phyloP scores from a whole-genome alignment of 2,113 vertebrate species.

The Seriola dumerili region DNA sequence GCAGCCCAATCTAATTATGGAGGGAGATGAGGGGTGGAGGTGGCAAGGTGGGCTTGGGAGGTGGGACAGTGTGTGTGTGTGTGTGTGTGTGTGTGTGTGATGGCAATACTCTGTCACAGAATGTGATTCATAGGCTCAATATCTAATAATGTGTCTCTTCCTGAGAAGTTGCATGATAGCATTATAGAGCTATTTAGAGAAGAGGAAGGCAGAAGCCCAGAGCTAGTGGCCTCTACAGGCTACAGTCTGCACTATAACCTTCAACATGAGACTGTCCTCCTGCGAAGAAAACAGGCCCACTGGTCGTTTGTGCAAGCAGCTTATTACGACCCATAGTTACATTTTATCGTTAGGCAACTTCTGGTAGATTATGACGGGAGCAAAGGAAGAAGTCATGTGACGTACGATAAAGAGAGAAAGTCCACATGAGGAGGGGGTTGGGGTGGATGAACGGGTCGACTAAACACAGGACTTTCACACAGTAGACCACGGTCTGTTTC shows the following conservation, averaged over 20 bases:
- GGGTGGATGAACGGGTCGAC: background rate
- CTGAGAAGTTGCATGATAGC: background rate
- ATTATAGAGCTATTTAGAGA: background rate
- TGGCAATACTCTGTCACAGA: background rate
- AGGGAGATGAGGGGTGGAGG: slow-evolving; percentile 58
- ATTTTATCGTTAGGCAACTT: background rate
- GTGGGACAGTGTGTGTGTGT: slow-evolving; percentile 11
- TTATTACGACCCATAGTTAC: background rate
- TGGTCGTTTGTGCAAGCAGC: background rate
- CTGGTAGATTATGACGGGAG: background rate
- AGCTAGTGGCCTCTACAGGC: background rate
- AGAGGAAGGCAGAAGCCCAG: background rate
- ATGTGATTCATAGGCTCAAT: slow-evolving; percentile 14
- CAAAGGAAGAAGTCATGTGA: background rate
- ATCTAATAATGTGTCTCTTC: slow-evolving; percentile 3
- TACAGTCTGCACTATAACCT: background rate
- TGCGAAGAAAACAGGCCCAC: background rate
- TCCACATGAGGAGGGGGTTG: background rate
- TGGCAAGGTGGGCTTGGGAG: slow-evolving; percentile 19
- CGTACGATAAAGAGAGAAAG: too few relatives aligned
- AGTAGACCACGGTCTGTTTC: too few relatives aligned
- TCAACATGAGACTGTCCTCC: background rate
- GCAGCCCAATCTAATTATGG: slow-evolving; percentile 80
- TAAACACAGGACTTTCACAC: too few relatives aligned
- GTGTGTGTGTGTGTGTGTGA: slow-evolving; percentile 4